Evolutionary conservation across 1,140 invertebrate genomes (phyloP), one percentile per base, ranked within the genome.

Genomic region (Lasioglossum albipes): DNA sequence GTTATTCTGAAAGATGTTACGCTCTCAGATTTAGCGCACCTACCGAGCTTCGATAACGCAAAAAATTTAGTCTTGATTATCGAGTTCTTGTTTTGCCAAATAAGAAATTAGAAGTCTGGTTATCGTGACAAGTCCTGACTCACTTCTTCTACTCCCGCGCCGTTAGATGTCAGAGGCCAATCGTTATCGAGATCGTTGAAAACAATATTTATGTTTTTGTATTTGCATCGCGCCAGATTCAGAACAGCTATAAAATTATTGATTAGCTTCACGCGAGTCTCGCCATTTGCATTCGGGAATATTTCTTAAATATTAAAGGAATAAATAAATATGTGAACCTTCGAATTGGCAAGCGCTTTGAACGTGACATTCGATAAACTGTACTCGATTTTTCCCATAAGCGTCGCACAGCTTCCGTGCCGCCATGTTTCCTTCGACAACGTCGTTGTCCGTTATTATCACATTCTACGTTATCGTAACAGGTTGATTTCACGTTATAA

Each of bases 381-480:
- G 62, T 10, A 82, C 88, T 66, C 83, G 88, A 10, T 69, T 78
- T 75, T 54, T 78, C 13, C 89, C 91, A 85, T 86, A 89, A 68
- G 78, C 81, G 27, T 86, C 69, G 64, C 86, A 75, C 7, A 92
- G 75, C 27, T 81, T 85, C 41, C 79, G 18, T 5, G 68, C 75
- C 12, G 88, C 84, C n/a, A 68, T 59, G 69, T 85, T 5, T 12
- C 89, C 91, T 42, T n/a, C 18, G 2, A 62, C 68, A 0, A 18
- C 18, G 79, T 89, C 82, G 6, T 85, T 64, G 69, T 91, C 91
- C 7, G 79, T 84, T 75, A 92, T 64, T 10, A 88, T 65, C 13
- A 91, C 81, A 9, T 62, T 79, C 90, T 91, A 67, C 79, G 7
- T 45, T 12, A 3, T 7, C 27, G 7, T 12, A 67, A 59, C 0